Evolutionary conservation across 1,140 invertebrate species (phyloP), one percentile per base, ranked within the genome.

Genomic region (Arion vulgaris): DNA sequence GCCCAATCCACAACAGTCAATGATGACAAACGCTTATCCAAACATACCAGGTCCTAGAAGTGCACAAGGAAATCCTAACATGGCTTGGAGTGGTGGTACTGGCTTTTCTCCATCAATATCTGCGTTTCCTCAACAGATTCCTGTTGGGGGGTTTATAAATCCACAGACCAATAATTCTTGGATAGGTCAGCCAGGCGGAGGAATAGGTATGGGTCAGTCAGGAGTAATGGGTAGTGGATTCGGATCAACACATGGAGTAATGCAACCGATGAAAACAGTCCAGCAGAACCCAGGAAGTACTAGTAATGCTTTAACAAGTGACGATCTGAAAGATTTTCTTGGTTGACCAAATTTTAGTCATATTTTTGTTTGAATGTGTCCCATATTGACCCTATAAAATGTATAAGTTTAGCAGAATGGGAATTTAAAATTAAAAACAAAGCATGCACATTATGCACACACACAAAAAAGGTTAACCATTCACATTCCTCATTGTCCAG

Each of bases 311-410:
- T 51, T 75, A 75, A 75, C 76, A 32, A 78, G 38, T 66, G 76
- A 78, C 66, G 76, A 78, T 26, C 26, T 78, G 9, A 78, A 78
- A 66, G 76, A 78, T 66, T 66, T 78, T 38, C 76, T 78, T 62
- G 76, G 76, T 38, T 78, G 53, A 78, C 23, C 23, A 57, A n/a
- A n/a, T n/a, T n/a, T n/a, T n/a, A n/a, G n/a, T n/a, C n/a, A n/a
- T n/a, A n/a, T n/a, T n/a, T n/a, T n/a, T n/a, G n/a, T n/a, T n/a
- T n/a, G n/a, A n/a, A n/a, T n/a, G n/a, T n/a, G n/a, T n/a, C n/a
- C n/a, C n/a, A n/a, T n/a, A n/a, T n/a, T n/a, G n/a, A n/a, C n/a
- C n/a, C n/a, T n/a, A n/a, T n/a, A n/a, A n/a, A n/a, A n/a, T n/a
- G n/a, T n/a, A n/a, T n/a, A n/a, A n/a, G n/a, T n/a, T n/a, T n/a